Base-by-base conservation (phyloP, 2,797 vertebrate genomes). In the Mus spretus region DNA sequence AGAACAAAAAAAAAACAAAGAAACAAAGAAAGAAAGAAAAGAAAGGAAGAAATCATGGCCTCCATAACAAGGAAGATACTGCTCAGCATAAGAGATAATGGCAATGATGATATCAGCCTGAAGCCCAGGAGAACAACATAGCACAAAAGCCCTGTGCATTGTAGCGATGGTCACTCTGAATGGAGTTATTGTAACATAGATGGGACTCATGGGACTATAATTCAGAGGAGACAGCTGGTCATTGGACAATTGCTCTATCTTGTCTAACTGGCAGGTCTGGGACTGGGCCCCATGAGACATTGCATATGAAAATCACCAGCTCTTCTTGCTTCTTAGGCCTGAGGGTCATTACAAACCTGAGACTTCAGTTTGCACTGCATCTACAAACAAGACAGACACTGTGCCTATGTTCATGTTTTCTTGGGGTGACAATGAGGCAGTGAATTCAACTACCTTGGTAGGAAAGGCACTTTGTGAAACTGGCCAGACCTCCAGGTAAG, bases 231-330 rank as follows among this genome's bases (percentile, higher is more conserved):
- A 85, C 6, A 70, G 55, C 34, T 85, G 26, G 40, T 47, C 55
- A 63, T 63, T 93, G 77, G 88, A 84, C 37, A 44, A 55, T 57
- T 91, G 70, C 31, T 34, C 77, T 47, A 77, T 79, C 59, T 40
- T 50, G 6, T 78, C 86, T 94, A 94, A 94, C 70, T 95, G 95
- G 44, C 59, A 94, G 47, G 22, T 83, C n/a, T 82, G 92, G 93
- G 70, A 96, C 75, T 75, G 57, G 47, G 44, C 85, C 96, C 19
- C 92, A 80, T 50, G 75, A 77, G 95, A 75, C 20, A 34, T 6
- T 44, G 4, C 79, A 57, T 37, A 8, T 82, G 74, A 89, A 95
- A 85, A n/a, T 20, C 77, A n/a, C 59, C 34, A 67, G 44, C 10
- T 47, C 57, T 22, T 94, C 31, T 44, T 72, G 80, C 14, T 26